Evolutionary conservation across 2,113 vertebrate species (phyloP).

Genomic region (Brachionichthys hirsutus): DNA sequence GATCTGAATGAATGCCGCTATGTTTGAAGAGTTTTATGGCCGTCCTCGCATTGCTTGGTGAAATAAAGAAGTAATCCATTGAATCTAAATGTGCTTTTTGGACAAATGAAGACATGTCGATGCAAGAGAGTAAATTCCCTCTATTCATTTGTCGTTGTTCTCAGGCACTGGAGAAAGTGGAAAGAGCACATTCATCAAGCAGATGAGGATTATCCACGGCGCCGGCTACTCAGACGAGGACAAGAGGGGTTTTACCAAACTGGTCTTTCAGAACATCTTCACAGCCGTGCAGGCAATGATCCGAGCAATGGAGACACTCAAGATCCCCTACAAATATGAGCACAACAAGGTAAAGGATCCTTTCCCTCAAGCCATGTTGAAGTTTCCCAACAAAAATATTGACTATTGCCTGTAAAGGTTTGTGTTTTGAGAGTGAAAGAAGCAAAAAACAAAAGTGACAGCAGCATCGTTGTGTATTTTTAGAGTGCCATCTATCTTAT

Average conservation of each 20-base stretch:
- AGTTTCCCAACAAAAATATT: not conserved
- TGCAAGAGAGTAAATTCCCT: conserved; percentile 30
- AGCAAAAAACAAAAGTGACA: not conserved
- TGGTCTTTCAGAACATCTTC: conserved; percentile 99
- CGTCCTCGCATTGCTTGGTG: not conserved
- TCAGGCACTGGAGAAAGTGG: conserved; percentile 81
- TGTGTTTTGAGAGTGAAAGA: not conserved
- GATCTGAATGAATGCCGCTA: not conserved
- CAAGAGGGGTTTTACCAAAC: conserved; percentile 92
- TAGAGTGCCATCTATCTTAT: conserved; percentile 61
- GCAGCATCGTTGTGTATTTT: conserved; percentile 40
- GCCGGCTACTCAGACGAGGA: conserved; percentile 96
- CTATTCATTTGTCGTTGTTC: conserved; percentile 10
- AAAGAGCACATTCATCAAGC: conserved; percentile 82
- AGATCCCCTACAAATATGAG: conserved; percentile 94
- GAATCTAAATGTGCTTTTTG: not conserved
- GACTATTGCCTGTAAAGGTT: not conserved
- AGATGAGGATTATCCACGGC: conserved; percentile 85
- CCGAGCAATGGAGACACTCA: conserved; percentile 91
- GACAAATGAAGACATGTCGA: conserved; percentile 12
- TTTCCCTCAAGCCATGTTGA: conserved; percentile 3
- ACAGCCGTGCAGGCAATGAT: conserved; percentile 97
- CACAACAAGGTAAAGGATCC: conserved; percentile 85
- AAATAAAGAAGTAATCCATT: too few relatives aligned
- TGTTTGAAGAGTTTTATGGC: not conserved